Base-by-base conservation (phyloP, 2,113 vertebrate species). In the Dasyornis broadbenti region DNA sequence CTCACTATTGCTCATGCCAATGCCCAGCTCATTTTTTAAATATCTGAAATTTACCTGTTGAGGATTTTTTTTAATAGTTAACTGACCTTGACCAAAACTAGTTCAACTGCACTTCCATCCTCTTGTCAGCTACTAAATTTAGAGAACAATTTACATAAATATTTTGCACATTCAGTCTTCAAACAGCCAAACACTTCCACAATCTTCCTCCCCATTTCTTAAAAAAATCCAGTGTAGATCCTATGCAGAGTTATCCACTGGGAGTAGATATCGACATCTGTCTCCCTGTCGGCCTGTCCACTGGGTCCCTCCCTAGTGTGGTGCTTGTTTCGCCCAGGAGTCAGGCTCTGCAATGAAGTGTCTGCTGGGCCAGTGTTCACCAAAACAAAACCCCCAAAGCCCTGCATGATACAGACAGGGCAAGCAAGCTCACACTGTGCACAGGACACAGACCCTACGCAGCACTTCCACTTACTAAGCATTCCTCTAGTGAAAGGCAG, bases 381-480 rank as follows among this genome's bases (percentile, higher is more conserved):
- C 4, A 2, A 47, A 80, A 83, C 28, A 45, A 49, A 60, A 40
- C 7, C 7, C 20, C 13, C 4, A 0, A 0, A 22, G 7, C 9
- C 15, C 44, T 11, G 10, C 1, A 0, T 60, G 56, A 24, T 1
- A 0, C 35, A 52, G 28, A 19, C 2, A 0, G 2, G 10, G 9
- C n/a, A 68, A 47, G 30, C 0, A 0, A 50, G 14, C 1, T 0
- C 17, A 53, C 10, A 10, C 5, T 0, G 1, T 0, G 0, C 1
- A 1, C 64, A 28, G 37, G 31, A 86, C 26, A 22, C 28, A 3
- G 30, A 65, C 9, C 26, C 27, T 4, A 9, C 2, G 0, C 18
- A 31, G 23, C 10, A 31, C 10, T 14, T 37, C 16, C 6, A 11
- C 14, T 37, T 44, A 44, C 19, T 20, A 59, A 47, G 49, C 4